These are phyloP conservation scores for Archocentrus centrarchus DNA, from an alignment of 2,113 vertebrate genomes.

Conservation along the genomic window DNA sequence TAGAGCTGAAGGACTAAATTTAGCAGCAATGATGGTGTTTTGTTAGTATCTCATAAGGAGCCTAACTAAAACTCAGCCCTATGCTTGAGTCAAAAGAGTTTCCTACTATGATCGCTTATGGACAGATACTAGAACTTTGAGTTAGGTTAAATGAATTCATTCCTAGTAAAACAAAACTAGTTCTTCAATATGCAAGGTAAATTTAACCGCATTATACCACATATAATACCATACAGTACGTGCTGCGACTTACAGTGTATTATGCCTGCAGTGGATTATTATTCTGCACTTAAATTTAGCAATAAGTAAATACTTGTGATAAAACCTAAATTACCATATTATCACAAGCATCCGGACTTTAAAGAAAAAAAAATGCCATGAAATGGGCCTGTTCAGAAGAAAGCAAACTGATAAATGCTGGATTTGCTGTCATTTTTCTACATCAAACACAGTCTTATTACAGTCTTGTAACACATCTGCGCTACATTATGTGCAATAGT, in stretches of 20 bases:
- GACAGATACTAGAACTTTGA: background rate
- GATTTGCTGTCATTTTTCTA: background rate
- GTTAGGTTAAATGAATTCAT: background rate
- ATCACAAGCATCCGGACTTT: background rate
- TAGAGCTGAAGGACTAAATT: constrained; percentile 25
- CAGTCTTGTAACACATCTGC: background rate
- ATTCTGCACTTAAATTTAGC: background rate
- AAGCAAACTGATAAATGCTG: background rate
- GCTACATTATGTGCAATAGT: background rate
- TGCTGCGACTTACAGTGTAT: background rate
- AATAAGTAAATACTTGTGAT: background rate
- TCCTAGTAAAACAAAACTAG: background rate
- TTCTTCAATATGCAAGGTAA: background rate
- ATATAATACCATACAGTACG: background rate
- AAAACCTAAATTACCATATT: background rate
- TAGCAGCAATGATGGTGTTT: background rate
- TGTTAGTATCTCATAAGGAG: background rate
- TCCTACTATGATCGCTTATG: background rate
- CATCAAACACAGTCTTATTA: background rate
- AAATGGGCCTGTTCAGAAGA: background rate
- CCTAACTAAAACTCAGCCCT: background rate
- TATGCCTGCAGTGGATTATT: background rate
- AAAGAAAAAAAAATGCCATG: background rate
- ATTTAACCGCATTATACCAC: background rate
- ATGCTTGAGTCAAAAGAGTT: background rate